These are phyloP conservation scores for Rhodinocichla rosea DNA, from an alignment of 2,113 vertebrate genomes.

Conservation along the genomic window DNA sequence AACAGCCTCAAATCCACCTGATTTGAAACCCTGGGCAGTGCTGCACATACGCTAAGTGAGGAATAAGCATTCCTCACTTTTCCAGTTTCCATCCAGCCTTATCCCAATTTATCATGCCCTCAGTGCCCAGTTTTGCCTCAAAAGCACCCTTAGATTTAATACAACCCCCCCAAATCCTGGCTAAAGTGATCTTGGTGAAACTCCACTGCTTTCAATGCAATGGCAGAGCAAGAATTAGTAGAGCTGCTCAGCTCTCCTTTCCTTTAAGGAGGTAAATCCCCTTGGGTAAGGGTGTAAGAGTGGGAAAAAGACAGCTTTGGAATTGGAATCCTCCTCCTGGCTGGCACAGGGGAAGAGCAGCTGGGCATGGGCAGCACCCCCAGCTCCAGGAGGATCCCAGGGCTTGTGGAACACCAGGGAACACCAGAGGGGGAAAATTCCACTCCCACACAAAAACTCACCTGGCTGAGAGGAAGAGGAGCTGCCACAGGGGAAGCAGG, in stretches of 20 bases:
- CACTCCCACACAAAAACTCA: slow-evolving; percentile 19
- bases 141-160: background rate
- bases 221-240: background rate
- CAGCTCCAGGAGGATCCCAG: background rate
- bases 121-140: background rate
- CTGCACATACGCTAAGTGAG: background rate
- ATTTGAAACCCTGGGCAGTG: background rate
- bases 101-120: background rate
- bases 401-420: background rate
- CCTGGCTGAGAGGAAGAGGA: slow-evolving; percentile 82
- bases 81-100: background rate
- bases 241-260: background rate
- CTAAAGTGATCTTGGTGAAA: background rate
- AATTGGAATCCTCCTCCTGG: background rate
- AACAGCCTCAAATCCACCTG: background rate
- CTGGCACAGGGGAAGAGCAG: background rate
- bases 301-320: background rate
- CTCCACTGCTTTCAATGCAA: background rate
- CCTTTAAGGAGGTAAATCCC: background rate
- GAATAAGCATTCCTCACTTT: background rate
- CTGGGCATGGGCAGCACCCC: background rate
- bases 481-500: slow-evolving; percentile 89
- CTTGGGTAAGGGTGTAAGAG: background rate
- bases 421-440: background rate
- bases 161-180: background rate